Conservation (phyloP, 1,140 invertebrate genomes). For the Pantala flavescens region DNA sequence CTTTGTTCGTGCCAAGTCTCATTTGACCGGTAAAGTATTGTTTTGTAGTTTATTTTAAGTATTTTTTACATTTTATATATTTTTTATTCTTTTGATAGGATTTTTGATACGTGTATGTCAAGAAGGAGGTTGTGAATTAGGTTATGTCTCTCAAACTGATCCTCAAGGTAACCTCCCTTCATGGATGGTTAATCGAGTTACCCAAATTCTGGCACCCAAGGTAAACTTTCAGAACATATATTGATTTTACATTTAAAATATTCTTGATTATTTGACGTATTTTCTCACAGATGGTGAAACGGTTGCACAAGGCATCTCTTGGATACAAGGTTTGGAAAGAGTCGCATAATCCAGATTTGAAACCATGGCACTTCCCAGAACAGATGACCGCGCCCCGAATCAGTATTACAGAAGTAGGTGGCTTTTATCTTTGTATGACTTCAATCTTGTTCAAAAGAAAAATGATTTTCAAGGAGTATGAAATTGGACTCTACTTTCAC, state of each 20-base stretch:
- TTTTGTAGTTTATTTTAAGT: neutral
- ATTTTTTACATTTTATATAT: conserved; percentile 10
- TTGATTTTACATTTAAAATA: conserved; percentile 14
- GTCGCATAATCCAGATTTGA: conserved; percentile 59
- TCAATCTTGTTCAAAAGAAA: neutral
- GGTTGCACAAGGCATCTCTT: conserved; percentile 67
- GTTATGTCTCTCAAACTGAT: conserved; percentile 79
- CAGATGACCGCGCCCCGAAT: conserved; percentile 63
- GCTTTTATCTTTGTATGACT: neutral
- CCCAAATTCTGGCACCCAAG: conserved; percentile 75
- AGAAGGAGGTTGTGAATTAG: conserved; percentile 57
- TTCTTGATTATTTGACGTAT: conserved; percentile 17
- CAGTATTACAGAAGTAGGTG: conserved; percentile 51
- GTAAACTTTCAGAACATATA: conserved; percentile 28
- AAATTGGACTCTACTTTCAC: neutral
- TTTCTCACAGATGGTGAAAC: conserved; percentile 49
- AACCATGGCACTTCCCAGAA: conserved; percentile 80
- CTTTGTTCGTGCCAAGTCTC: conserved; percentile 61
- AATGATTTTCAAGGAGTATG: neutral
- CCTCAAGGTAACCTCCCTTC: conserved; percentile 76
- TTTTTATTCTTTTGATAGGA: conserved; percentile 21
- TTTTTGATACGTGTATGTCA: conserved; percentile 25
- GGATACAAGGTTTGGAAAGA: conserved; percentile 71
- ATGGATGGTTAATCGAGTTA: conserved; percentile 83
- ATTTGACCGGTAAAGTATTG: conserved; percentile 46